These are phyloP conservation scores for Chunga burmeisteri DNA, from an alignment of 2,113 vertebrate genomes.

Conservation along the genomic window DNA sequence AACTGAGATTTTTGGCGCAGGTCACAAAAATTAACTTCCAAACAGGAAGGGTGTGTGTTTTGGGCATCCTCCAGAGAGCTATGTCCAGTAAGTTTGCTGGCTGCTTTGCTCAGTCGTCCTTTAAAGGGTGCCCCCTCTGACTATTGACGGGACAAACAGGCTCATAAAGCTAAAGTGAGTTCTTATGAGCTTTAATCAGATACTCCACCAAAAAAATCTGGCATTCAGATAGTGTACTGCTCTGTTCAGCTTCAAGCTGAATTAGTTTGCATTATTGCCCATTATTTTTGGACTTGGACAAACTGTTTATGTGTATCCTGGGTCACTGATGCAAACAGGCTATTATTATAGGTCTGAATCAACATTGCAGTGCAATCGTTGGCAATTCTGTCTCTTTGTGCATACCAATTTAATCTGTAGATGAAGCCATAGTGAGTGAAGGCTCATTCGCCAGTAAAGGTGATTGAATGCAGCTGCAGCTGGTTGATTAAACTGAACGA, in stretches of 20 bases:
- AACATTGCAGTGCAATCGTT: not conserved
- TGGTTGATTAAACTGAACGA: not conserved
- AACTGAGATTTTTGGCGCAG: not conserved
- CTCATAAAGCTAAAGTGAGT: not conserved
- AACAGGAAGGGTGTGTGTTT: not conserved
- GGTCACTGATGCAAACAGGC: not conserved
- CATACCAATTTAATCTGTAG: not conserved
- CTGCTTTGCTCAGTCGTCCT: not conserved
- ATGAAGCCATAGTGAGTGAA: not conserved
- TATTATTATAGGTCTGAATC: not conserved
- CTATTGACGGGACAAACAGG: not conserved
- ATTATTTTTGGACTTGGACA: not conserved
- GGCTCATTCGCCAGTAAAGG: not conserved
- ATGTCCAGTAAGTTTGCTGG: rapidly evolving
- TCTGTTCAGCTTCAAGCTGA: not conserved
- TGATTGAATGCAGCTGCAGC: not conserved
- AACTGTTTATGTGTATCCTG: not conserved
- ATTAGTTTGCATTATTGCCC: not conserved
- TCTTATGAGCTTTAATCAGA: not conserved
- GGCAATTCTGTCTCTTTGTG: not conserved
- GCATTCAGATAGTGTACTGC: not conserved
- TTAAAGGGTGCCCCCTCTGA: not conserved
- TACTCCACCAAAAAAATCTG: not conserved
- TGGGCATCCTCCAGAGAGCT: not conserved
- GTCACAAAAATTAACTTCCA: not conserved